phyloP scores from a whole-genome alignment of 1,140 invertebrate genomes.

The Drosophila guanche region DNA sequence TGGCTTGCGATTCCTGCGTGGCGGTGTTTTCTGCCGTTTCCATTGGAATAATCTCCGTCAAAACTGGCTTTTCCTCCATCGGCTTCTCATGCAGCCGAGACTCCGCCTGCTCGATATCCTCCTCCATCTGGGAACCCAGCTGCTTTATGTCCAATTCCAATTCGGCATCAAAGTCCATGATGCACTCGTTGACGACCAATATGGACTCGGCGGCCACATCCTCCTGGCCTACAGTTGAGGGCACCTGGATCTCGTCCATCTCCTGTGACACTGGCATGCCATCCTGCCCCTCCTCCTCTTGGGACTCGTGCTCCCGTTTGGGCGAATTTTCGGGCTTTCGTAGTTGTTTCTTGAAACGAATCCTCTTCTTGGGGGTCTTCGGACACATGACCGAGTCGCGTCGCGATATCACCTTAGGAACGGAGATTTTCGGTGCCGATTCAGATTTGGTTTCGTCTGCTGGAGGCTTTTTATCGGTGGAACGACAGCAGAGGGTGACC shows the following conservation, averaged over 20 bases:
- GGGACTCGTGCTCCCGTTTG: background rate
- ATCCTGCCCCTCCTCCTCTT: background rate
- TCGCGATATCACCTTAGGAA: no score
- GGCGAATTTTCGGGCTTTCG: background rate
- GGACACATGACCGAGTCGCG: no score
- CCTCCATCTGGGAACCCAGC: background rate
- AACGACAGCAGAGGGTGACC: conserved; percentile 23
- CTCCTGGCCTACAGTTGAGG: conserved; percentile 16
- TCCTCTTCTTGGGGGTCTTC: conserved; percentile 1
- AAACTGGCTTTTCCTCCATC: background rate
- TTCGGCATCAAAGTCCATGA: conserved; percentile 13
- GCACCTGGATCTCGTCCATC: background rate
- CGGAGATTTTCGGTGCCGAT: no score
- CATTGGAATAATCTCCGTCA: no score
- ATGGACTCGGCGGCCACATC: conserved; percentile 11
- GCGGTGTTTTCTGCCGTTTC: background rate
- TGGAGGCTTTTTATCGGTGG: background rate
- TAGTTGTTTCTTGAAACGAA: background rate
- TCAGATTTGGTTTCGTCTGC: no score
- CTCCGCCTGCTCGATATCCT: conserved; percentile 2
- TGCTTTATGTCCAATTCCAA: background rate
- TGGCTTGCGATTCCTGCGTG: background rate
- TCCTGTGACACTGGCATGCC: background rate
- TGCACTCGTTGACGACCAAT: conserved; percentile 56
- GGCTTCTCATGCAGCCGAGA: conserved; percentile 13